These are phyloP conservation scores for Panurus biarmicus DNA, from an alignment of 2,113 vertebrate genomes.

Conservation along the genomic window DNA sequence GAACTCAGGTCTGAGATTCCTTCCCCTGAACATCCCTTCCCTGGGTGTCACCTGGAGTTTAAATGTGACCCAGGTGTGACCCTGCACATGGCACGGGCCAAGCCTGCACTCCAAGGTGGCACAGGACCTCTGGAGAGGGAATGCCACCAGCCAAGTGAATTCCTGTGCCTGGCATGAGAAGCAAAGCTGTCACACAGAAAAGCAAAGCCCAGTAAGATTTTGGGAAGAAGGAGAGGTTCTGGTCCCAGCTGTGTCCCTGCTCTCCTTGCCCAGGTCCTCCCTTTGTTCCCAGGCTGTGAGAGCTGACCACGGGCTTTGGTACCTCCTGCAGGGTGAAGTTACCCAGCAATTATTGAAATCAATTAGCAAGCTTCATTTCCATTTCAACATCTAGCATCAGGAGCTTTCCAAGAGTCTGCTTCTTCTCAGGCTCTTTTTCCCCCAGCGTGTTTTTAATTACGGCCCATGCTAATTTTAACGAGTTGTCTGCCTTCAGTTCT, in stretches of 20 bases:
- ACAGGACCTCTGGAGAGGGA: not conserved
- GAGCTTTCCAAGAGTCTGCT: conserved; percentile 41
- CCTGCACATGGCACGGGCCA: accelerated
- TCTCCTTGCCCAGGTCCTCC: too few species aligned
- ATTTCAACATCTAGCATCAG: conserved; percentile 20
- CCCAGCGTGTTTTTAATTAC: conserved; percentile 56
- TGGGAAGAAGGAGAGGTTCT: not conserved
- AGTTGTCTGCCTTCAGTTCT: conserved; percentile 56
- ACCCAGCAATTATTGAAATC: not conserved
- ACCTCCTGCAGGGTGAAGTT: not conserved
- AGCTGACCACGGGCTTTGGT: not conserved
- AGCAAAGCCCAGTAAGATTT: not conserved
- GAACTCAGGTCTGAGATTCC: not conserved
- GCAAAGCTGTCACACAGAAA: not conserved
- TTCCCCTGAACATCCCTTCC: not conserved
- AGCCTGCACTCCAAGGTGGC: not conserved
- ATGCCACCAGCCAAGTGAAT: not conserved
- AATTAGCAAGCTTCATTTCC: conserved; percentile 34
- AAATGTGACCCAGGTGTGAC: too few species aligned
- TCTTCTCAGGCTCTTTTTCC: conserved; percentile 31
- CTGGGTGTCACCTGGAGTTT: accelerated
- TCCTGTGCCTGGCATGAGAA: not conserved
- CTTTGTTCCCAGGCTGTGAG: not conserved
- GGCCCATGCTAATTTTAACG: conserved; percentile 39
- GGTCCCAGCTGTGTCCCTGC: not conserved